Percentiles rank a stretch among this genome's conserved stretches.
phyloP scores from a whole-genome alignment of 2,888 invertebrate genomes.

The Epirrhoe tristata region DNA sequence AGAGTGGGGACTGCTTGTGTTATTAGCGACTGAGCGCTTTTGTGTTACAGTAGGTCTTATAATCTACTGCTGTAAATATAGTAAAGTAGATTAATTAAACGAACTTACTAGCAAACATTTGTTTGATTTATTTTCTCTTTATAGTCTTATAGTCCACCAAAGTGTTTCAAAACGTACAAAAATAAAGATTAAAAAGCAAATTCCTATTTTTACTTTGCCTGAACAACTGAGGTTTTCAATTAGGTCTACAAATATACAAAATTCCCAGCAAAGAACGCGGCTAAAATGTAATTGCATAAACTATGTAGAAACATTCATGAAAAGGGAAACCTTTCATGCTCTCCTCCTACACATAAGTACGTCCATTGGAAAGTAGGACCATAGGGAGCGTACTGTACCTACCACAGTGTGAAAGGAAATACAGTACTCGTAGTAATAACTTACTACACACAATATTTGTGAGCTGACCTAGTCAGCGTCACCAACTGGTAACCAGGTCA shows the following conservation, averaged over 20 bases:
- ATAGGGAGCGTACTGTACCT: slow-evolving; percentile 16
- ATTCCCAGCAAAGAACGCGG: slow-evolving; percentile 21
- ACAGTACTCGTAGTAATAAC: background rate
- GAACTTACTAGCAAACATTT: too few species aligned
- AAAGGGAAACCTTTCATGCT: slow-evolving; percentile 35
- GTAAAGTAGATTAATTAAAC: too few species aligned
- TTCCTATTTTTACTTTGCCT: background rate
- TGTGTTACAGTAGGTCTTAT: too few species aligned
- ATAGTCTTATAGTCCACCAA: too few species aligned
- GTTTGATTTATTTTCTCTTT: too few species aligned
- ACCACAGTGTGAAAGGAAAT: slow-evolving; percentile 11
- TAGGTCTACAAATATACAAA: slow-evolving; percentile 6
- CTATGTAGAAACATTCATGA: slow-evolving; percentile 38
- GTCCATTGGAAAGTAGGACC: slow-evolving; percentile 31
- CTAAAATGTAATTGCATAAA: slow-evolving; percentile 36
- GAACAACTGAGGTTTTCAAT: slow-evolving; percentile 1
- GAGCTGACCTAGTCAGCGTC: too few species aligned
- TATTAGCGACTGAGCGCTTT: too few species aligned
- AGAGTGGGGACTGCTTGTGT: too few species aligned
- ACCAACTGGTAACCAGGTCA: too few species aligned
- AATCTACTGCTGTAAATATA: too few species aligned
- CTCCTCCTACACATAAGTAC: slow-evolving; percentile 31
- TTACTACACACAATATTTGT: too few species aligned
- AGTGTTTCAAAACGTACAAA: background rate
- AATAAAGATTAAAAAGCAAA: background rate